Base-by-base conservation (phyloP, 2,888 invertebrate genomes). In the Pseudanteris insignis region DNA sequence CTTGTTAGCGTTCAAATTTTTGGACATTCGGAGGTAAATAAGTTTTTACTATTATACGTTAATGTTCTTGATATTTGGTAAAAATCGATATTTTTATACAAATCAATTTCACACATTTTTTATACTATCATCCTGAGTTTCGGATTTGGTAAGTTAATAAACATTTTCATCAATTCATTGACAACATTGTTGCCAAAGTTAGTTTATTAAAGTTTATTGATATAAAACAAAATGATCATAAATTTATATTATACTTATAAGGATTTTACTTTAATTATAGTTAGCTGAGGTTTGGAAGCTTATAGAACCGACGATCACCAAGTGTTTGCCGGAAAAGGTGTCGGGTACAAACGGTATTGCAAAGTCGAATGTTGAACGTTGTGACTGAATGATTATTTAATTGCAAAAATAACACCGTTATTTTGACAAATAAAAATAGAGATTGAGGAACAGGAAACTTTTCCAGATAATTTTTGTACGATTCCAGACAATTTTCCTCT, bases 21-120 rank as follows among this genome's bases (percentile, higher is more conserved):
- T 21, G 82, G 84, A 4, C 84, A 86, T 72, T 81, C 82, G 2
- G 85, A 86, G 81, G 85, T 85, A 78, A 74, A n/a, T n/a, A n/a
- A n/a, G n/a, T n/a, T 37, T 28, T 25, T 24, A 10, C 33, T 25
- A 21, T 21, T 21, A 21, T 21, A 7, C 7, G 7, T 21, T 21
- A 21, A 8, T 26, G 5, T 6, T n/a, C 5, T 26, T 26, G 26
- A 3, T 6, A 26, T 8, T 26, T 8, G n/a, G 2, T 9, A 21
- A 21, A 21, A 21, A 5, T 21, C 21, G 21, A 5, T 21, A 21
- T 21, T 21, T 7, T 7, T 4, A 4, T 5, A 21, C n/a, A n/a
- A n/a, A n/a, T n/a, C n/a, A n/a, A n/a, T n/a, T n/a, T n/a, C n/a
- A n/a, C n/a, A n/a, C n/a, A n/a, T n/a, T n/a, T n/a, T n/a, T 21